Conservation (phyloP, 2,888 invertebrate species). For the Clusia tigrina region DNA sequence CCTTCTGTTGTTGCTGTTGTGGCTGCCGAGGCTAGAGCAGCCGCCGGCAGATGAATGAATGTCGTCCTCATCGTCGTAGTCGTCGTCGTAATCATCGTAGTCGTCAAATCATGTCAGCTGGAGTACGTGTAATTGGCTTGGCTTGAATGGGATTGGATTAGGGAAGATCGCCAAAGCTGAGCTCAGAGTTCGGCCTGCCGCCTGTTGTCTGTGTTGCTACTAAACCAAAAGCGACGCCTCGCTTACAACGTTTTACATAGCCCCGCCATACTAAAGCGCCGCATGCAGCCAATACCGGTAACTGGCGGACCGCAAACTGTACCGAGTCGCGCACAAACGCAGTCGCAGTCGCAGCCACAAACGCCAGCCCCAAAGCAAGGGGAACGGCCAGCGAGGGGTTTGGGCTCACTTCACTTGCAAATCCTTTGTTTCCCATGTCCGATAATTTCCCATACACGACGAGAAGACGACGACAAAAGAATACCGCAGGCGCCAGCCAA, state of each 20-base stretch:
- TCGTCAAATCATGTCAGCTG: conserved; percentile 25
- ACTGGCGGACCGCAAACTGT: conserved; percentile 4
- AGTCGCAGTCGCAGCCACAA: background rate
- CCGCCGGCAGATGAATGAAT: conserved; percentile 25
- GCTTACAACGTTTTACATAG: conserved; percentile 33
- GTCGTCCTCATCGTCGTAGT: too few species aligned
- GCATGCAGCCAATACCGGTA: background rate
- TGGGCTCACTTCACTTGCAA: conserved; percentile 44
- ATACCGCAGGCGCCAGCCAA: conserved; percentile 62
- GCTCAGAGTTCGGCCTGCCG: background rate
- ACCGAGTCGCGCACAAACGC: too few species aligned
- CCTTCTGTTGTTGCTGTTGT: background rate
- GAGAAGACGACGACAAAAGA: conserved; percentile 56
- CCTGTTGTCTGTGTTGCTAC: background rate
- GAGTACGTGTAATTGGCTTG: conserved; percentile 25
- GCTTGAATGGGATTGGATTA: background rate
- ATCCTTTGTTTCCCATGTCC: conserved; percentile 60
- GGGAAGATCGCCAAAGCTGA: background rate
- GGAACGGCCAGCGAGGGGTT: background rate
- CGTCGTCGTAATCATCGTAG: too few species aligned
- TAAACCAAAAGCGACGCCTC: conserved; percentile 29
- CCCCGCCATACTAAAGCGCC: conserved; percentile 1
- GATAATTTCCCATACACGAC: conserved; percentile 60
- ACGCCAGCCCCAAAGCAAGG: background rate
- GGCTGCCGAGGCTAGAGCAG: background rate